Conservation (phyloP, 1,140 invertebrate genomes). For the Calycopis cecrops region DNA sequence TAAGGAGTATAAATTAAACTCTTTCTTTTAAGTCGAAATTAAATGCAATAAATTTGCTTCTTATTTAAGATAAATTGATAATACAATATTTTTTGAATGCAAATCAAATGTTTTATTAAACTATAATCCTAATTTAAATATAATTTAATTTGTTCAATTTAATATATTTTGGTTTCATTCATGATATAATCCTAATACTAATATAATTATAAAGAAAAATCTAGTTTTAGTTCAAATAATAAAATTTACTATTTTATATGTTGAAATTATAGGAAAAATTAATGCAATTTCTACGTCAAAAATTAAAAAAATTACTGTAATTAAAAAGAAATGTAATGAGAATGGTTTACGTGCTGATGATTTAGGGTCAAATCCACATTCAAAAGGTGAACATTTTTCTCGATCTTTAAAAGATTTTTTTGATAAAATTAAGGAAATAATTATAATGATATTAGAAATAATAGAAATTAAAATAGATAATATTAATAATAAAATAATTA, state of each 20-base stretch:
- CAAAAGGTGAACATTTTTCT: conserved; percentile 78
- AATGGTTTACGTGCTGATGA: conserved; percentile 74
- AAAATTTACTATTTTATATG: conserved; percentile 54
- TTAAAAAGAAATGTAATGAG: conserved; percentile 78
- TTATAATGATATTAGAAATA: conserved; percentile 66
- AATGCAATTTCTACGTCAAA: conserved; percentile 80
- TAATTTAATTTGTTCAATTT: conserved; percentile 70
- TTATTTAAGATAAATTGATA: conserved; percentile 75
- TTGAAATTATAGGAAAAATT: conserved; percentile 72
- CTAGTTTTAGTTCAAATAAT: conserved; percentile 52
- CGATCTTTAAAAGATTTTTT: conserved; percentile 75
- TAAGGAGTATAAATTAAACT: conserved; percentile 65
- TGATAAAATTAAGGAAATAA: conserved; percentile 62
- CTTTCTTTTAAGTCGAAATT: conserved; percentile 77
- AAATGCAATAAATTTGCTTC: conserved; percentile 73
- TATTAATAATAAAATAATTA: conserved; percentile 60
- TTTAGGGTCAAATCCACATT: conserved; percentile 79
- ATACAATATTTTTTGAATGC: conserved; percentile 77
- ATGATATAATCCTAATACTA: conserved; percentile 75
- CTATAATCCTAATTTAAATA: conserved; percentile 67
- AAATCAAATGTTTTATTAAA: conserved; percentile 79
- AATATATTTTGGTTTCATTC: conserved; percentile 79
- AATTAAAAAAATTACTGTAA: conserved; percentile 80
- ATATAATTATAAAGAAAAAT: conserved; percentile 74
- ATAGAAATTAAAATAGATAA: conserved; percentile 58